Percentiles rank a stretch among this genome's conserved stretches.
Evolutionary conservation across 2,113 vertebrate genomes (phyloP).

Genomic region (western clawed frog (Xenopus tropicalis)): UCB_Xtro_10.0 CM004443.2:65627001-65627500

Average conservation of each 20-base stretch:
- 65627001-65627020: no score
- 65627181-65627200: neutral
- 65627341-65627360: constrained; percentile 61
- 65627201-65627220: neutral
- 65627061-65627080: no score
- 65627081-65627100: no score
- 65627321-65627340: constrained; percentile 59
- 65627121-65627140: no score
- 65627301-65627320: constrained; percentile 47
- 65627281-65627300: constrained; percentile 38
- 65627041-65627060: no score
- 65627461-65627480: neutral
- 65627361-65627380: constrained; percentile 61
- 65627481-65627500: constrained; percentile 27
- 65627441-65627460: constrained; percentile 37
- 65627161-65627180: neutral
- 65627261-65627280: constrained; percentile 35
- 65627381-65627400: constrained; percentile 56
- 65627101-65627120: no score
- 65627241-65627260: constrained; percentile 24
- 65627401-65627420: constrained; percentile 11
- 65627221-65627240: neutral
- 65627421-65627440: constrained; percentile 8
- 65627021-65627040: no score
- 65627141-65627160: no score